phyloP scores from a whole-genome alignment of 2,888 invertebrate species.

The Bimastos eiseni region DNA sequence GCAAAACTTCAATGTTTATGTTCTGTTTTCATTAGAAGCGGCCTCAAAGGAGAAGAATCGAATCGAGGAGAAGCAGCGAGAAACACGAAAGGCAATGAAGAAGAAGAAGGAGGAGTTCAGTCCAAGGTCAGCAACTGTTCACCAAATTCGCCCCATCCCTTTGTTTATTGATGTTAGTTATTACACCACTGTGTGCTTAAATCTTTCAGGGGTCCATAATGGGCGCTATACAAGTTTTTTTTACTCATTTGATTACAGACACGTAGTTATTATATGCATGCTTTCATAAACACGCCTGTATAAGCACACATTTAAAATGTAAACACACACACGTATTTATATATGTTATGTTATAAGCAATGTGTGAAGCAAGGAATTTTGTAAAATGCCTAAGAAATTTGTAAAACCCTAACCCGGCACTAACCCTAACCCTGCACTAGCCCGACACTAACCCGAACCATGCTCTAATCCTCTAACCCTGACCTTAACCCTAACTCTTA shows the following conservation, averaged over 20 bases:
- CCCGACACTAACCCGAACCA: too few species aligned
- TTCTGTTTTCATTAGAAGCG: slow-evolving; percentile 67
- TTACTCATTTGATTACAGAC: too few species aligned
- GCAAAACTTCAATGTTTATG: background rate
- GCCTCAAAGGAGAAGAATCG: slow-evolving; percentile 85
- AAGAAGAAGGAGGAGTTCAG: slow-evolving; percentile 46
- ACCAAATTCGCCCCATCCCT: slow-evolving; percentile 64
- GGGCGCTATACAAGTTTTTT: background rate
- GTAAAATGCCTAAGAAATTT: too few species aligned
- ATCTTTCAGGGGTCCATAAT: background rate
- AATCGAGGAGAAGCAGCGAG: slow-evolving; percentile 89
- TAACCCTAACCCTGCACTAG: too few species aligned
- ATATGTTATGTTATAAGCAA: too few species aligned
- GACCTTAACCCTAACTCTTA: too few species aligned
- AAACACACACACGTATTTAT: background rate
- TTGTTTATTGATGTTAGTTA: background rate
- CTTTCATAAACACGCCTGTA: background rate
- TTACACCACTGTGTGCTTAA: background rate
- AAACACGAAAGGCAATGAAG: slow-evolving; percentile 72
- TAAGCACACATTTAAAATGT: background rate
- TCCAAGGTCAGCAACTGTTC: slow-evolving; percentile 60
- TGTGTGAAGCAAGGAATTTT: too few species aligned
- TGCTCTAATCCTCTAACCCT: too few species aligned
- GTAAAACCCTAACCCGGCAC: too few species aligned
- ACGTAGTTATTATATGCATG: background rate